These are phyloP conservation scores for western clawed frog (Xenopus tropicalis) DNA, from an alignment of 2,113 vertebrate genomes.

Conservation along the genomic window UCB_Xtro_10.0 CM004443.2:23917001-23917500, in stretches of 20 bases:
- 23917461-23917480: too few species aligned
- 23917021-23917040: too few species aligned
- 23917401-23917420: too few species aligned
- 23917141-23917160: neutral
- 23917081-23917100: too few species aligned
- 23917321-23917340: conserved; percentile 12
- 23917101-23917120: neutral
- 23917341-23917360: neutral
- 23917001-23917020: too few species aligned
- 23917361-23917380: too few species aligned
- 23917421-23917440: too few species aligned
- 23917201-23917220: conserved; percentile 15
- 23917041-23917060: too few species aligned
- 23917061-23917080: too few species aligned
- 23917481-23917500: too few species aligned
- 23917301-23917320: conserved; percentile 18
- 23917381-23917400: too few species aligned
- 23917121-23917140: neutral
- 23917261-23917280: neutral
- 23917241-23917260: neutral
- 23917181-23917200: conserved; percentile 16
- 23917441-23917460: too few species aligned
- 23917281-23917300: conserved; percentile 15
- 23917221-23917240: conserved; percentile 16
- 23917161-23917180: neutral